These are phyloP conservation scores for Microtus pennsylvanicus DNA, from an alignment of 2,113 vertebrate genomes.

Conservation along the genomic window DNA sequence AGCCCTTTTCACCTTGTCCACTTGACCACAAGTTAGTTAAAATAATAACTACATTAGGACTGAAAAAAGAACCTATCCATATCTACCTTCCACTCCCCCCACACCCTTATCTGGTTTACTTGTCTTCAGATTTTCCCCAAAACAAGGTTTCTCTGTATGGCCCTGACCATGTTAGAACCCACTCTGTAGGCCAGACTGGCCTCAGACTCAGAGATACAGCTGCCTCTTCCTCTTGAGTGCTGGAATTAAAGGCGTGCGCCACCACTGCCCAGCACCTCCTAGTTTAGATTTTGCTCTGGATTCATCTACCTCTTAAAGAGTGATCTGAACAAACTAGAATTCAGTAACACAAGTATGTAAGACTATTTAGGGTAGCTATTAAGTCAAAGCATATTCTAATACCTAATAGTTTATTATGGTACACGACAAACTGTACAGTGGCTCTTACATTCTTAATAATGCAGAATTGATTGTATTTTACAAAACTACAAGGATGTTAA, in stretches of 20 bases:
- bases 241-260: background rate
- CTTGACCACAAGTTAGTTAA: background rate
- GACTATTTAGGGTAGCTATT: slow-evolving; percentile 5
- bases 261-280: background rate
- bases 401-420: background rate
- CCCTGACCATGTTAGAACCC: background rate
- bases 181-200: background rate
- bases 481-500: background rate
- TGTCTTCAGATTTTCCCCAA: background rate
- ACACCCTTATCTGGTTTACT: background rate
- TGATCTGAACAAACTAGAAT: slow-evolving; percentile 52
- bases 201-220: background rate
- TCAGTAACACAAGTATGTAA: slow-evolving; percentile 16
- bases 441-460: background rate
- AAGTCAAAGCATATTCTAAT: slow-evolving; percentile 5
- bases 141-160: background rate
- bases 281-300: slow-evolving; percentile 28
- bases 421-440: background rate
- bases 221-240: background rate
- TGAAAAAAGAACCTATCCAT: background rate
- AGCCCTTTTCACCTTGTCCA: background rate
- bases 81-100: background rate
- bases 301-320: slow-evolving; percentile 44
- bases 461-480: background rate
- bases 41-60: background rate